phyloP scores from a whole-genome alignment of 2,888 invertebrate species.

The Andricus curvator region DNA sequence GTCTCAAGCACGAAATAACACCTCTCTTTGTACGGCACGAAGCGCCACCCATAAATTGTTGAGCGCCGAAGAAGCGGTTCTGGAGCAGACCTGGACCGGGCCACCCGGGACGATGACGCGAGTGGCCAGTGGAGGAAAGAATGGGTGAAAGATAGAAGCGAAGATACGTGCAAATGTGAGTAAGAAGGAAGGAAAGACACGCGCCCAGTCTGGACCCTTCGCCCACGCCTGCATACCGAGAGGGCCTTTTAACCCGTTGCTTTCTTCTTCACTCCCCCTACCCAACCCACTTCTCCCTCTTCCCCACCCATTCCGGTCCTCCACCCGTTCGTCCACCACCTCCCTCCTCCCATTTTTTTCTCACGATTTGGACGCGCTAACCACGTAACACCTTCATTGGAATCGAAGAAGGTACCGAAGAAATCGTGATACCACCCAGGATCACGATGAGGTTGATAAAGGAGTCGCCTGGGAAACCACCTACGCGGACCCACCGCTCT shows the following conservation, averaged over 20 bases:
- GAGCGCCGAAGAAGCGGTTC: constrained; percentile 63
- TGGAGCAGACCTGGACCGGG: constrained; percentile 60
- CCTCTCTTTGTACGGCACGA: constrained; percentile 61
- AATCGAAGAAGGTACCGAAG: constrained; percentile 63
- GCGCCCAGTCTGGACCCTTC: constrained; percentile 49
- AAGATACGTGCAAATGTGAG: constrained; percentile 37
- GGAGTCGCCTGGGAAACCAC: constrained; percentile 60
- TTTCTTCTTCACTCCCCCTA: constrained; percentile 69
- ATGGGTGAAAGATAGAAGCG: constrained; percentile 21
- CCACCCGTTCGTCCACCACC: constrained; percentile 64
- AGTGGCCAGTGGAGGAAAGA: constrained; percentile 40
- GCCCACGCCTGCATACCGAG: constrained; percentile 55
- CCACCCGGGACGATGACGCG: constrained; percentile 66
- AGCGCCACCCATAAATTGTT: constrained; percentile 75
- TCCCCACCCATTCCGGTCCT: constrained; percentile 50
- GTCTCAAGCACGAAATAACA: constrained; percentile 64
- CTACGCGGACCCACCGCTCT: constrained; percentile 56
- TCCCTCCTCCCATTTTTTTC: constrained; percentile 57
- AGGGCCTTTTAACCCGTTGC: constrained; percentile 53
- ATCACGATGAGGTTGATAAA: constrained; percentile 63
- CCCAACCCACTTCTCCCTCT: constrained; percentile 60
- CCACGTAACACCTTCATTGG: constrained; percentile 74
- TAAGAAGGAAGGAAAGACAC: constrained; percentile 48
- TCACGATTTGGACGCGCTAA: constrained; percentile 60
- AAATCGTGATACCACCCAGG: constrained; percentile 64